Percentiles rank a stretch among this genome's conserved stretches.
Evolutionary conservation across 2,888 invertebrate genomes (phyloP).

Genomic region (Polia nebulosa): DNA sequence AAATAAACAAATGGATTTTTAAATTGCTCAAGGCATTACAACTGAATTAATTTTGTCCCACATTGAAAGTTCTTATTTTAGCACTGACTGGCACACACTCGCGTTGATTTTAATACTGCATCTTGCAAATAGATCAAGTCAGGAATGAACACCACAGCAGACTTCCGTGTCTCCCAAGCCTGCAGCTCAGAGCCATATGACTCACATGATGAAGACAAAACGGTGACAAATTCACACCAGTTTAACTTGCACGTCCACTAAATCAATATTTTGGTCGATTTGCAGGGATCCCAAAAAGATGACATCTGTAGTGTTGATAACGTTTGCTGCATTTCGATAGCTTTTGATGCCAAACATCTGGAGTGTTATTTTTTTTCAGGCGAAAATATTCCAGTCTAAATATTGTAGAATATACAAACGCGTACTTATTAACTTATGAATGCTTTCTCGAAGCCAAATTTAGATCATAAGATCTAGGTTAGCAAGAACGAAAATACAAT

Average conservation of each 20-base stretch:
- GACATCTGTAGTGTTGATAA: slow-evolving; percentile 44
- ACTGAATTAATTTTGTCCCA: slow-evolving; percentile 42
- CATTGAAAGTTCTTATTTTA: slow-evolving; percentile 38
- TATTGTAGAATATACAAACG: slow-evolving; percentile 44
- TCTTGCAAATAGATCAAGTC: slow-evolving; percentile 55
- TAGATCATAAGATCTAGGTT: slow-evolving; percentile 49
- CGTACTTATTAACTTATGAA: slow-evolving; percentile 33
- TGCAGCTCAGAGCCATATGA: slow-evolving; percentile 50
- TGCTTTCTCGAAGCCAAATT: slow-evolving; percentile 54
- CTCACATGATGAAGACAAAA: slow-evolving; percentile 54
- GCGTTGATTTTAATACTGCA: slow-evolving; percentile 63
- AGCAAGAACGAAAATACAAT: slow-evolving; percentile 53
- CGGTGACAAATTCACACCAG: slow-evolving; percentile 46
- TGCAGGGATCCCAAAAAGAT: slow-evolving; percentile 51
- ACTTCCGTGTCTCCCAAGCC: slow-evolving; percentile 52
- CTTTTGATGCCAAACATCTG: slow-evolving; percentile 47
- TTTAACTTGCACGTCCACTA: slow-evolving; percentile 49
- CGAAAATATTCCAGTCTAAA: slow-evolving; percentile 47
- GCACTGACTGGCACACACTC: slow-evolving; percentile 73
- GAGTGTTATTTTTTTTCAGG: slow-evolving; percentile 31
- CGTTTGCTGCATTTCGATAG: slow-evolving; percentile 50
- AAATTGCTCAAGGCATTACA: slow-evolving; percentile 39
- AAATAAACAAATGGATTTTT: slow-evolving; percentile 24
- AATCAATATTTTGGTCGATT: slow-evolving; percentile 49
- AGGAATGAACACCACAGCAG: slow-evolving; percentile 60